These are phyloP conservation scores for Leucophenga montana DNA, from an alignment of 2,888 invertebrate genomes.

Conservation along the genomic window DNA sequence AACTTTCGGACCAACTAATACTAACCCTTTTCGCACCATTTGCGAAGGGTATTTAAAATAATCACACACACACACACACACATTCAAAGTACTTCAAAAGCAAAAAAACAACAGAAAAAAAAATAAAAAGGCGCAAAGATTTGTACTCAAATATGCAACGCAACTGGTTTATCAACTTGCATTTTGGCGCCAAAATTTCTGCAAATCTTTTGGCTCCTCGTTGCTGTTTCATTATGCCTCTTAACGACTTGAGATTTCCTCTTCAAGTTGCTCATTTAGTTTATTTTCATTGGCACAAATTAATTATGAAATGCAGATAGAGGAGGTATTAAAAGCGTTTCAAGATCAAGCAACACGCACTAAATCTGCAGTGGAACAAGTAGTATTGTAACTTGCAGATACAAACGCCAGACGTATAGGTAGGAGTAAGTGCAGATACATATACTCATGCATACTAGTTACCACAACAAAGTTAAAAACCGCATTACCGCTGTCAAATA, in stretches of 20 bases:
- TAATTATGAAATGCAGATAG: slow-evolving; percentile 53
- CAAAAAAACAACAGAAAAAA: slow-evolving; percentile 5
- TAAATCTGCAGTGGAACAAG: slow-evolving; percentile 23
- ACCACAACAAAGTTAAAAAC: slow-evolving; percentile 8
- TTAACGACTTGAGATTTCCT: slow-evolving; percentile 37
- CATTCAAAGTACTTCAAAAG: slow-evolving; percentile 6
- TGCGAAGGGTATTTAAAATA: not conserved
- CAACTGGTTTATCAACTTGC: slow-evolving; percentile 67
- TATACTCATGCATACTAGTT: too few species aligned
- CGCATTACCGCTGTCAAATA: slow-evolving; percentile 1
- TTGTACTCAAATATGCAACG: slow-evolving; percentile 58
- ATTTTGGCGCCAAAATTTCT: slow-evolving; percentile 71
- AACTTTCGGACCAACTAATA: too few species aligned
- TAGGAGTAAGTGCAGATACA: too few species aligned
- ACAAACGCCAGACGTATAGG: not conserved
- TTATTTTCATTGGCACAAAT: slow-evolving; percentile 59
- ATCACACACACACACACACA: slow-evolving; percentile 30
- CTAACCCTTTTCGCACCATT: too few species aligned
- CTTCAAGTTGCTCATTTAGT: too few species aligned
- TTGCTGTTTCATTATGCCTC: slow-evolving; percentile 53
- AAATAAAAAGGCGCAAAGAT: slow-evolving; percentile 54
- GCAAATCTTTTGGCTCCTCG: slow-evolving; percentile 61
- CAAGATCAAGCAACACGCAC: slow-evolving; percentile 49
- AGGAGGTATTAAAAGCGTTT: slow-evolving; percentile 63
- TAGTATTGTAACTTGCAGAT: not conserved